These are phyloP conservation scores for Epizoanthus rinbou DNA, from an alignment of 92 coral and sea anemone species.

Conservation along the genomic window DNA sequence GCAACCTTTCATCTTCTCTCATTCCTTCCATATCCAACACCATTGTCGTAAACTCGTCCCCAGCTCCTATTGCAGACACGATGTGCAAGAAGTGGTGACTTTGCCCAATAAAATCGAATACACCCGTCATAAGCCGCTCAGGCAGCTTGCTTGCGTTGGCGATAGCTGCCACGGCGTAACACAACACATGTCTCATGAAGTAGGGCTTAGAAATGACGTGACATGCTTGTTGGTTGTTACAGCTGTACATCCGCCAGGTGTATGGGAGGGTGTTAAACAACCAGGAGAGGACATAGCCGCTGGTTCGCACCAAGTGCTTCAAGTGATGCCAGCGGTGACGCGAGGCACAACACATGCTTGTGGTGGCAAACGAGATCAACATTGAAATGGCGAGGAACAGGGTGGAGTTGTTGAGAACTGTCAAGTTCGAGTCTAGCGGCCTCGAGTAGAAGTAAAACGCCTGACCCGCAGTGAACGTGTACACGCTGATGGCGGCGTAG, in stretches of 20 bases:
- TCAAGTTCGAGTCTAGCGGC: constrained; percentile 66
- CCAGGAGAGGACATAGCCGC: constrained; percentile 73
- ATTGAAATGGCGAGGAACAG: constrained; percentile 65
- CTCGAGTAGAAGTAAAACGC: constrained; percentile 91
- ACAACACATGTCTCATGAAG: constrained; percentile 80
- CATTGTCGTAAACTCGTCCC: constrained; percentile 81
- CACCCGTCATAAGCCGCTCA: constrained; percentile 85
- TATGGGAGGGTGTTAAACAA: constrained; percentile 79
- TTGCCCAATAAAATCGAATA: constrained; percentile 87
- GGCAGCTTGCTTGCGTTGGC: constrained; percentile 87
- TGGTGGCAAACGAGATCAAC: constrained; percentile 65
- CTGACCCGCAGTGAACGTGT: constrained; percentile 89
- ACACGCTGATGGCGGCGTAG: constrained; percentile 91
- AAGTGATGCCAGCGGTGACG: constrained; percentile 83
- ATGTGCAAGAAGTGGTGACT: constrained; percentile 97
- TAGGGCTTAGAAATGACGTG: constrained; percentile 71
- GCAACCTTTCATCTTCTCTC: constrained; percentile 52
- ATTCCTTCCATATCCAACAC: constrained; percentile 78
- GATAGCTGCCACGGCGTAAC: constrained; percentile 80
- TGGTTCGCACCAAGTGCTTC: constrained; percentile 83
- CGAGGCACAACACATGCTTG: constrained; percentile 87
- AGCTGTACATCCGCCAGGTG: constrained; percentile 66
- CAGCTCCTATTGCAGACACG: constrained; percentile 82
- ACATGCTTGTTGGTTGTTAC: constrained; percentile 67
- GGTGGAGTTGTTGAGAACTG: constrained; percentile 55